Conservation (phyloP, 2,888 invertebrate genomes). For the Agrotis puta region DNA sequence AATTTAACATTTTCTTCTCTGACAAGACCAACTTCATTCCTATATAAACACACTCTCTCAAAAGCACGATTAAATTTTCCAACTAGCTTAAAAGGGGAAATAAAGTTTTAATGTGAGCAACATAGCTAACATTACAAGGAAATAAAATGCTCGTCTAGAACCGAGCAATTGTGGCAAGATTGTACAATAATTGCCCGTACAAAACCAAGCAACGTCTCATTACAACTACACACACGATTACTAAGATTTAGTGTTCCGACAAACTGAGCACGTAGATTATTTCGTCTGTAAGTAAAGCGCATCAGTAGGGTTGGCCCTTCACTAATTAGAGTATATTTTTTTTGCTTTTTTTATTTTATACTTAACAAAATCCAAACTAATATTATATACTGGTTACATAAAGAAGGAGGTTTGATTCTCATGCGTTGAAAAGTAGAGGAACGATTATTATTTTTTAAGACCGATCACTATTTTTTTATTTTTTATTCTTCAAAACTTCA, state of each 20-base stretch:
- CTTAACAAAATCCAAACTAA: neutral
- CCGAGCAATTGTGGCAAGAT: conserved; percentile 58
- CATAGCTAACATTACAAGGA: conserved; percentile 48
- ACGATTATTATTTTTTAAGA: too few relatives aligned
- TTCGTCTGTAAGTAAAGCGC: conserved; percentile 57
- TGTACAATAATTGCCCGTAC: conserved; percentile 68
- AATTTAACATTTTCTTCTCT: neutral
- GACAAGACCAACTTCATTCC: neutral
- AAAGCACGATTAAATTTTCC: neutral
- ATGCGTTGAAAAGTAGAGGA: neutral
- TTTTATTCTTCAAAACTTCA: too few relatives aligned
- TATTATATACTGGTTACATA: neutral
- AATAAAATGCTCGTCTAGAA: conserved; percentile 62
- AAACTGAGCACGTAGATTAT: conserved; percentile 62
- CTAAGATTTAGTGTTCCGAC: conserved; percentile 63
- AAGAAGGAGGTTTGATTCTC: neutral
- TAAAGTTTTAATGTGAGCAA: conserved; percentile 33
- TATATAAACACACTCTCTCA: neutral
- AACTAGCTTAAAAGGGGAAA: neutral
- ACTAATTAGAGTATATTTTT: neutral
- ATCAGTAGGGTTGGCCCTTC: conserved; percentile 51
- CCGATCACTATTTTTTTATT: too few relatives aligned
- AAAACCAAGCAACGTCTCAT: conserved; percentile 64
- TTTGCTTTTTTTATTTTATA: neutral
- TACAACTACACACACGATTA: conserved; percentile 68